Evolutionary conservation across 2,113 vertebrate species (phyloP), one percentile per base, ranked within the genome.

Genomic region (Hemibagrus wyckioides): DNA sequence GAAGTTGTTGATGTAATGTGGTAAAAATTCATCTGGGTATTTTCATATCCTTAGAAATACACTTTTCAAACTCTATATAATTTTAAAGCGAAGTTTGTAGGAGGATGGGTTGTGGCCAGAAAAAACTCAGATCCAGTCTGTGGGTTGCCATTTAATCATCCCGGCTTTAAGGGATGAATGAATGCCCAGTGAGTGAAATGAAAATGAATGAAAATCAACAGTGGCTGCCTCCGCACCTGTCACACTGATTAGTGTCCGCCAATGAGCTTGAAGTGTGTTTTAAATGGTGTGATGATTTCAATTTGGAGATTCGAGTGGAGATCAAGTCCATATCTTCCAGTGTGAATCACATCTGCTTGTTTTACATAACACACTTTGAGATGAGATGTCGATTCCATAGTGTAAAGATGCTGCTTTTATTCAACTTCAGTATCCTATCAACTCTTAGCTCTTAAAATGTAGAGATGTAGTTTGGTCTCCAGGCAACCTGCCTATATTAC

Each of bases 271-370:
- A 75, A 73, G 44, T n/a, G 3, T 36, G 19, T 85, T 19, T 57
- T 28, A 75, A 85, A 85, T 76, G 36, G 69, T 41, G 69, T n/a
- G 33, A 73, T 84, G 50, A 85, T 85, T 73, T 75, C 54, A 57
- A 30, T 85, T 57, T 75, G 54, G 83, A 59, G 36, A 85, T 59
- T 52, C 25, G 30, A 44, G 28, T 63, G 25, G 67, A 75, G 52
- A 85, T 73, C 36, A 85, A 59, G 56, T 84, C 23, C 52, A 57
- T 57, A 69, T 73, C 83, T 57, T 28, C 30, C 33, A 33, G 44
- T 52, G 65, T 52, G 48, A 83, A 83, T 65, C 44, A 36, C 36
- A 71, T 71, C 50, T 36, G 7, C 21, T 84, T 36, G 19, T 69
- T 71, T 69, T 71, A 56, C 21, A 73, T 14, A 36, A 6, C 33